phyloP scores from a whole-genome alignment of 2,113 vertebrate species.

The Tinamus guttatus region DNA sequence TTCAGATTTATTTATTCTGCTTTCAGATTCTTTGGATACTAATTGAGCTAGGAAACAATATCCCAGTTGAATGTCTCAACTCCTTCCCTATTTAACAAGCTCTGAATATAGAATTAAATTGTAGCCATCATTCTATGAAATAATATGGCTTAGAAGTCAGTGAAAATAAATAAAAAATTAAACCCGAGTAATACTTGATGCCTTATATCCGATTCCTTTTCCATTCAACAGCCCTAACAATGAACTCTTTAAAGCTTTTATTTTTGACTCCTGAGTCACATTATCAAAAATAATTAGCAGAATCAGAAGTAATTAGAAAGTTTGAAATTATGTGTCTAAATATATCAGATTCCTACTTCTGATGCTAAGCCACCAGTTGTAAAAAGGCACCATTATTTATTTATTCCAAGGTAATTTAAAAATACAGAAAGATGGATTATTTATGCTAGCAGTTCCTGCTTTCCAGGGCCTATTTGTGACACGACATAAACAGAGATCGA shows the following conservation, averaged over 20 bases:
- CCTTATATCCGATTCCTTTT: slow-evolving; percentile 42
- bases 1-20: slow-evolving; percentile 51
- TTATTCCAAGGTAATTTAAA: slow-evolving; percentile 31
- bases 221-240: slow-evolving; percentile 16
- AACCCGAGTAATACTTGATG: slow-evolving; percentile 22
- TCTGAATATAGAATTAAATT: slow-evolving; percentile 37
- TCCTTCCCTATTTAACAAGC: slow-evolving; percentile 25
- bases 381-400: slow-evolving; percentile 36
- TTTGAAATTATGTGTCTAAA: slow-evolving; percentile 52
- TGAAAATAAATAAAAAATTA: slow-evolving; percentile 21
- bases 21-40: slow-evolving; percentile 50
- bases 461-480: slow-evolving; percentile 3
- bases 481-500: slow-evolving; percentile 27
- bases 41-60: slow-evolving; percentile 42
- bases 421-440: slow-evolving; percentile 33
- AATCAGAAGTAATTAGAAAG: slow-evolving; percentile 54
- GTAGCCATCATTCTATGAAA: slow-evolving; percentile 27
- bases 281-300: slow-evolving; percentile 65
- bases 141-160: slow-evolving; percentile 42
- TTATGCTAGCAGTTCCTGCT: neutral
- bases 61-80: slow-evolving; percentile 5
- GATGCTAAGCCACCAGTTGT: slow-evolving; percentile 32
- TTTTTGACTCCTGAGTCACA: slow-evolving; percentile 50
- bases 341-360: slow-evolving; percentile 44
- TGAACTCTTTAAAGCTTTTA: slow-evolving; percentile 55